These are phyloP conservation scores for Anoplopoma fimbria DNA, from an alignment of 2,113 vertebrate genomes.

Conservation along the genomic window DNA sequence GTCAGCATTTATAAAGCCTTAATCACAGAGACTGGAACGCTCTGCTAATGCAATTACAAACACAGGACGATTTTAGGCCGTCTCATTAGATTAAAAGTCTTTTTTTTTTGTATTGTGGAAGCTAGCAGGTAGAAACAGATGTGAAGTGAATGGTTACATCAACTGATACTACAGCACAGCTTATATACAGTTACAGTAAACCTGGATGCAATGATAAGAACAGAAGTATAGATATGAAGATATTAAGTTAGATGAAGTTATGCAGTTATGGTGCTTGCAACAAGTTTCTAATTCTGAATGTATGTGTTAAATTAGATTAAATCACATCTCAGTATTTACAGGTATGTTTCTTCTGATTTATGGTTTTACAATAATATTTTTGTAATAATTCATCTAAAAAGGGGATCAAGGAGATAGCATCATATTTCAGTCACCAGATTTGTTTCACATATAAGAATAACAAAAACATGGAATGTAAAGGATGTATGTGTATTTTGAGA, in stretches of 20 bases:
- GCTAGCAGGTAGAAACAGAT: background rate
- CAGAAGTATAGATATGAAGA: background rate
- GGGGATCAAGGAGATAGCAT: background rate
- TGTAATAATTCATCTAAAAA: background rate
- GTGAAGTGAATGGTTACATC: background rate
- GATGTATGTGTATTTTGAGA: background rate
- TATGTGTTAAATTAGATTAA: constrained; percentile 5
- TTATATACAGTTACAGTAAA: background rate
- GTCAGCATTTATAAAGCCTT: constrained; percentile 65
- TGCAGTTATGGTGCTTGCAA: background rate
- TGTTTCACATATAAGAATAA: constrained; percentile 13
- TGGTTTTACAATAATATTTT: constrained; percentile 10
- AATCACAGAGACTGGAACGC: constrained; percentile 50
- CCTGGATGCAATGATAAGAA: background rate
- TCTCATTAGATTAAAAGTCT: constrained; percentile 55
- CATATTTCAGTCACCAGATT: background rate
- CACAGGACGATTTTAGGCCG: constrained; percentile 44
- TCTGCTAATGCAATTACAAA: constrained; percentile 62
- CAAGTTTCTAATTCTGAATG: constrained; percentile 32
- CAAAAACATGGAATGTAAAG: background rate
- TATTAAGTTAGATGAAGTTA: background rate
- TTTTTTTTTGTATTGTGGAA: constrained; percentile 37
- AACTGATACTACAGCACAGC: background rate
- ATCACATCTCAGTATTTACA: constrained; percentile 36
- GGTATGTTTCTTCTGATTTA: constrained; percentile 6